phyloP scores from a whole-genome alignment of 1,140 invertebrate species.

The Aethina tumida region DNA sequence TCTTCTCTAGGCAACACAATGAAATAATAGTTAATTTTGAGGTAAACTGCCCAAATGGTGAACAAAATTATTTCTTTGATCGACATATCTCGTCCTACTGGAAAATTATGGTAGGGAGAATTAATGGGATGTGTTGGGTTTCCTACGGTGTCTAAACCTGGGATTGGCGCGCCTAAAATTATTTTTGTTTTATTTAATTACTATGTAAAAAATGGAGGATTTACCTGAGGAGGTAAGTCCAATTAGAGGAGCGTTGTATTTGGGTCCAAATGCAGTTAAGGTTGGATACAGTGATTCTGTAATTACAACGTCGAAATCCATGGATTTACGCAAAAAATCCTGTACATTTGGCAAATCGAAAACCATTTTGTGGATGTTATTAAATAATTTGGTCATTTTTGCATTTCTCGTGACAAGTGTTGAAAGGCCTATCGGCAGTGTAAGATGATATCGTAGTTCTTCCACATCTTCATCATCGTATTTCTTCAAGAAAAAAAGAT shows the following conservation, averaged over 20 bases:
- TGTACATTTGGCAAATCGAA: slow-evolving; percentile 18
- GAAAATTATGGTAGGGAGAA: slow-evolving; percentile 34
- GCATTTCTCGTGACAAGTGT: slow-evolving; percentile 14
- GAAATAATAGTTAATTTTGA: slow-evolving; percentile 12
- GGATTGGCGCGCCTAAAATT: slow-evolving; percentile 12
- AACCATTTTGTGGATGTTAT: slow-evolving; percentile 7
- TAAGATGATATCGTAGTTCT: too few relatives aligned
- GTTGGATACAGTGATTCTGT: slow-evolving; percentile 25
- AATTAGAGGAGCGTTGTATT: slow-evolving; percentile 30
- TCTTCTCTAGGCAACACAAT: slow-evolving; percentile 25
- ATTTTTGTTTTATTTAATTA: too few relatives aligned
- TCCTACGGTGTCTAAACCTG: slow-evolving; percentile 17
- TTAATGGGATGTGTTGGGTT: slow-evolving; percentile 37
- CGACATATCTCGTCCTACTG: slow-evolving; percentile 29
- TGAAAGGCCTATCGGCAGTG: too few relatives aligned
- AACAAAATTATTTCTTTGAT: slow-evolving; percentile 35
- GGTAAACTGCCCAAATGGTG: slow-evolving; percentile 12
- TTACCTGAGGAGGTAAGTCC: slow-evolving; percentile 19
- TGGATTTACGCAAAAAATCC: slow-evolving; percentile 22
- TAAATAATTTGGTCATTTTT: slow-evolving; percentile 7
- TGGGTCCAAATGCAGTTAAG: slow-evolving; percentile 23
- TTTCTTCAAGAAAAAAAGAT: slow-evolving; percentile 9
- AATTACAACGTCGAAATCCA: slow-evolving; percentile 32
- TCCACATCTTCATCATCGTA: too few relatives aligned
- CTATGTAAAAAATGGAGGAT: too few relatives aligned